A percentile compares a stretch with the other conserved stretches of the same genome.
phyloP scores from a whole-genome alignment of 2,888 invertebrate species.

The Sarcophaga rosellei region DNA sequence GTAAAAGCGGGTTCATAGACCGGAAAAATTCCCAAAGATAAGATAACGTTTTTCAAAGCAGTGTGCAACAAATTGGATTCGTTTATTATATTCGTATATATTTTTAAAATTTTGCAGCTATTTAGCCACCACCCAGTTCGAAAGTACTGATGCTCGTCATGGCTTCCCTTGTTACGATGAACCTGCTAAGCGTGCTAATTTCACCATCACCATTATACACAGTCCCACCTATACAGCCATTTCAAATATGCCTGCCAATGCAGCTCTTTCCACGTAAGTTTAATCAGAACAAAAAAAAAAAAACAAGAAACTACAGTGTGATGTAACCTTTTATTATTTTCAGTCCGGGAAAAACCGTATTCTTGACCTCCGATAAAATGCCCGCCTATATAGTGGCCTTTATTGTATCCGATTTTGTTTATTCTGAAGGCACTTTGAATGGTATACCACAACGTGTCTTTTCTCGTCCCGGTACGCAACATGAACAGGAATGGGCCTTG shows the following conservation, averaged over 20 bases:
- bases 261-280: conserved; percentile 62
- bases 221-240: conserved; percentile 75
- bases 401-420: conserved; percentile 85
- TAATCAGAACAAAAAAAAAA: background rate
- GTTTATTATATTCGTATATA: too few relatives aligned
- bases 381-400: conserved; percentile 91
- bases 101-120: conserved; percentile 69
- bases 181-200: conserved; percentile 86
- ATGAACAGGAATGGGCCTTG: conserved; percentile 86
- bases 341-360: conserved; percentile 72
- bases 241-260: conserved; percentile 82
- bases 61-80: too few relatives aligned
- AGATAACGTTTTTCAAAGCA: too few relatives aligned
- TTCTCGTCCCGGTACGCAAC: conserved; percentile 76
- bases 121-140: conserved; percentile 87
- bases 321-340: background rate
- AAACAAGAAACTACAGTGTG: background rate
- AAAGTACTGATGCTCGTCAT: conserved; percentile 85
- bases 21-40: too few relatives aligned
- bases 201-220: conserved; percentile 76
- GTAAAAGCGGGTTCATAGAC: conserved; percentile 27
- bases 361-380: conserved; percentile 84
- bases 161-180: conserved; percentile 90
- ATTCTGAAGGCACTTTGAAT: conserved; percentile 72
- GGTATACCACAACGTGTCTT: conserved; percentile 75